Conservation (phyloP, 2,797 vertebrate genomes). For the Euthynnus affinis region DNA sequence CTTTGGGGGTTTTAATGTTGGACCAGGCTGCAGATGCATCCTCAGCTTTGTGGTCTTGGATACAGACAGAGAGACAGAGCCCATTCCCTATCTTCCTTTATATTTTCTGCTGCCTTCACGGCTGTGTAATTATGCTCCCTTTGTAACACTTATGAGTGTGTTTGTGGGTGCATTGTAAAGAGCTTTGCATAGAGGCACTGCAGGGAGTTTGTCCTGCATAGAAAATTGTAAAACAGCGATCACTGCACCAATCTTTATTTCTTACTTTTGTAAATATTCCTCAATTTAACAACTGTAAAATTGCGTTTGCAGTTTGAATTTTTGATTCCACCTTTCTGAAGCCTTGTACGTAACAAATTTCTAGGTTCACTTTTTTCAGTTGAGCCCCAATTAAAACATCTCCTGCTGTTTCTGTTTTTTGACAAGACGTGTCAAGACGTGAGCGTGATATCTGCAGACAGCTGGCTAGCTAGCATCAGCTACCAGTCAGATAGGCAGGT, state of each 20-base stretch:
- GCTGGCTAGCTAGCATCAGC: too few relatives aligned
- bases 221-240: constrained; percentile 18
- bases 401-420: too few relatives aligned
- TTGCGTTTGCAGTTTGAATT: background rate
- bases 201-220: background rate
- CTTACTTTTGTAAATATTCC: constrained; percentile 10
- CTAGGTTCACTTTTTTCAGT: background rate
- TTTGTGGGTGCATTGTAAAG: background rate
- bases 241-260: constrained; percentile 8
- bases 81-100: constrained; percentile 13
- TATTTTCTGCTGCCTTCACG: constrained; percentile 8
- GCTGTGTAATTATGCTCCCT: constrained; percentile 27
- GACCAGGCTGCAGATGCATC: constrained; percentile 17
- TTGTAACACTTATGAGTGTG: constrained; percentile 13
- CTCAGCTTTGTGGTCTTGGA: constrained; percentile 9
- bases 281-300: background rate
- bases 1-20: too few relatives aligned
- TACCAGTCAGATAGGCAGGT: too few relatives aligned
- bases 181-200: background rate
- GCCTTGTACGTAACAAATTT: background rate
- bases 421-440: too few relatives aligned
- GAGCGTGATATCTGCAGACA: too few relatives aligned
- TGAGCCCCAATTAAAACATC: background rate
- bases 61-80: background rate
- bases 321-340: background rate